Evolutionary conservation across 2,113 vertebrate species (phyloP).

Genomic region (Erpornis zantholeuca): DNA sequence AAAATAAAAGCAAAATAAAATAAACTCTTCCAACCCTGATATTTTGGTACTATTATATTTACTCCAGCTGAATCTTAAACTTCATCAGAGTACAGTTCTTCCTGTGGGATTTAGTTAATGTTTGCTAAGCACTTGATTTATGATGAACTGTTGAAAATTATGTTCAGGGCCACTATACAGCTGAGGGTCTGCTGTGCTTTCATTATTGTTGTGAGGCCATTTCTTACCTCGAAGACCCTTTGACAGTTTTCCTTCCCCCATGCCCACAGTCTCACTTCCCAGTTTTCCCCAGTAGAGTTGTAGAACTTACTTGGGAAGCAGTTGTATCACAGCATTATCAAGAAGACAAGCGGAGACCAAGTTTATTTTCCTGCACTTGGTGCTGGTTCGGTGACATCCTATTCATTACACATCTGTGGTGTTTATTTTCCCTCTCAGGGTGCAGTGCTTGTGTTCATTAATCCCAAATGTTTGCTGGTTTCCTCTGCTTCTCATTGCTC

Average conservation of each 20-base stretch:
- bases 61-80: constrained; percentile 30
- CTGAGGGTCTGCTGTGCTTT: background rate
- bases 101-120: constrained; percentile 34
- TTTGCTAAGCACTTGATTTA: constrained; percentile 45
- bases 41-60: constrained; percentile 39
- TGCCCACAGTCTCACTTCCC: background rate
- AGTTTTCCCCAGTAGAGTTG: background rate
- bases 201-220: background rate
- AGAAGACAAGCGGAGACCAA: background rate
- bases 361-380: background rate
- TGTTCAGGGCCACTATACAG: background rate
- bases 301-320: background rate
- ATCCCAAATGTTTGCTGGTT: constrained; percentile 4
- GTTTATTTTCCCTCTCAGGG: background rate
- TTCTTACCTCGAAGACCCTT: constrained; percentile 22
- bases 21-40: constrained; percentile 1
- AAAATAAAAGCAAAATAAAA: constrained; percentile 60
- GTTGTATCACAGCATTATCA: background rate
- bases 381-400: background rate
- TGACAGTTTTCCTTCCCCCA: background rate
- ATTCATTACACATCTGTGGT: background rate
- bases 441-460: background rate
- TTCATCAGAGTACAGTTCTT: background rate
- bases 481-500: background rate
- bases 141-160: background rate